Percentiles rank a stretch among this genome's conserved stretches.
These are phyloP conservation scores for Drosophila nigricruria DNA, from an alignment of 2,888 invertebrate genomes.

Conservation along the genomic window DNA sequence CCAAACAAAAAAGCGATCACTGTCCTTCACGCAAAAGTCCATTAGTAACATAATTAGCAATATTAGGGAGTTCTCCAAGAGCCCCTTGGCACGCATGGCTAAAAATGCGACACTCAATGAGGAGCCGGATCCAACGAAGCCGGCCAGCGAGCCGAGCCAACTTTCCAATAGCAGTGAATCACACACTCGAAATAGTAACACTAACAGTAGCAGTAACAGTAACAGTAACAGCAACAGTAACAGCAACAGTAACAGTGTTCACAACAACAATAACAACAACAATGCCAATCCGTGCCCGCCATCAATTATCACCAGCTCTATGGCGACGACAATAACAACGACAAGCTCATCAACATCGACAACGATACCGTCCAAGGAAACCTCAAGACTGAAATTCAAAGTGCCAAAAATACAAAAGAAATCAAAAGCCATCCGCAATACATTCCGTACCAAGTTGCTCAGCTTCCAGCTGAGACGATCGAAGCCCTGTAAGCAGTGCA, in stretches of 20 bases:
- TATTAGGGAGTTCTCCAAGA: slow-evolving; percentile 84
- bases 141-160: slow-evolving; percentile 22
- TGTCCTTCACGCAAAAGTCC: slow-evolving; percentile 84
- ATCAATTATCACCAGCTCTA: slow-evolving; percentile 52
- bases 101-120: slow-evolving; percentile 56
- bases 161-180: slow-evolving; percentile 55
- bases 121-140: slow-evolving; percentile 54
- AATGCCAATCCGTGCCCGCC: slow-evolving; percentile 48
- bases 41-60: slow-evolving; percentile 83
- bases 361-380: slow-evolving; percentile 79
- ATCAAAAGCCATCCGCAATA: slow-evolving; percentile 83
- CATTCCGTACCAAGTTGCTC: slow-evolving; percentile 84
- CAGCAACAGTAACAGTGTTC: slow-evolving; percentile 36
- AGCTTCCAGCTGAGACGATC: slow-evolving; percentile 81
- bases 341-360: slow-evolving; percentile 43
- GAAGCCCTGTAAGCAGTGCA: slow-evolving; percentile 83
- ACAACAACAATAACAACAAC: slow-evolving; percentile 36
- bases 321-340: slow-evolving; percentile 54
- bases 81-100: slow-evolving; percentile 72
- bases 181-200: slow-evolving; percentile 20
- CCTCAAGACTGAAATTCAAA: slow-evolving; percentile 82
- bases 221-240: slow-evolving; percentile 36
- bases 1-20: slow-evolving; percentile 82
- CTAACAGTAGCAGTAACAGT: neutral
- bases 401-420: slow-evolving; percentile 84